A percentile compares a stretch with the other conserved stretches of the same genome.
phyloP scores from a whole-genome alignment of 2,888 invertebrate genomes.

The Heliconius hortense region DNA sequence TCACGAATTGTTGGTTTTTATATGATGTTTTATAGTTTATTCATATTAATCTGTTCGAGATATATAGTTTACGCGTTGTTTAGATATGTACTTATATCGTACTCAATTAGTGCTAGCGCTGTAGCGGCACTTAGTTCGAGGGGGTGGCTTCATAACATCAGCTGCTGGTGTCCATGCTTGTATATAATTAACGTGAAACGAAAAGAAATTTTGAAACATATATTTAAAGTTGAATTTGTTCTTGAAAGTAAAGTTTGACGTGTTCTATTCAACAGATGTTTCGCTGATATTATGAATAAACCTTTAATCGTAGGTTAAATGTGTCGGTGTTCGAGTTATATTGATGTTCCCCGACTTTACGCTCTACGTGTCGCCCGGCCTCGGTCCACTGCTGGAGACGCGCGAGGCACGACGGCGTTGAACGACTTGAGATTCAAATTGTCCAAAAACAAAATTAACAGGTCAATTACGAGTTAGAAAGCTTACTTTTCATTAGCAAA shows the following conservation, averaged over 20 bases:
- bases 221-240: conserved; percentile 24
- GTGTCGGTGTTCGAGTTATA: conserved; percentile 37
- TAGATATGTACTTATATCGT: conserved; percentile 1
- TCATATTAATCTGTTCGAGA: conserved; percentile 31
- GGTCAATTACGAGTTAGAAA: background rate
- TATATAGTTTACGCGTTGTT: conserved; percentile 33
- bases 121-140: conserved; percentile 13
- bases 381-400: conserved; percentile 14
- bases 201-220: conserved; percentile 13
- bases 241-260: background rate
- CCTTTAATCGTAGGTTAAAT: conserved; percentile 36
- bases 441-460: background rate
- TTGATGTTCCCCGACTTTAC: conserved; percentile 30
- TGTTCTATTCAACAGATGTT: conserved; percentile 21
- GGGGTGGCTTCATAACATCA: conserved; percentile 36
- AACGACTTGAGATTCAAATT: conserved; percentile 5
- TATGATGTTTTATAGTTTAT: conserved; percentile 41
- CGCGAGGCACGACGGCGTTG: background rate
- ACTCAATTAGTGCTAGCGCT: conserved; percentile 28
- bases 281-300: conserved; percentile 40
- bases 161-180: conserved; percentile 32
- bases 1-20: conserved; percentile 41
- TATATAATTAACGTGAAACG: conserved; percentile 5
- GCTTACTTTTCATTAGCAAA: too few species aligned
- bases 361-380: conserved; percentile 20